Base-by-base conservation (phyloP, 2,888 invertebrate genomes). In the Aricia artaxerxes region DNA sequence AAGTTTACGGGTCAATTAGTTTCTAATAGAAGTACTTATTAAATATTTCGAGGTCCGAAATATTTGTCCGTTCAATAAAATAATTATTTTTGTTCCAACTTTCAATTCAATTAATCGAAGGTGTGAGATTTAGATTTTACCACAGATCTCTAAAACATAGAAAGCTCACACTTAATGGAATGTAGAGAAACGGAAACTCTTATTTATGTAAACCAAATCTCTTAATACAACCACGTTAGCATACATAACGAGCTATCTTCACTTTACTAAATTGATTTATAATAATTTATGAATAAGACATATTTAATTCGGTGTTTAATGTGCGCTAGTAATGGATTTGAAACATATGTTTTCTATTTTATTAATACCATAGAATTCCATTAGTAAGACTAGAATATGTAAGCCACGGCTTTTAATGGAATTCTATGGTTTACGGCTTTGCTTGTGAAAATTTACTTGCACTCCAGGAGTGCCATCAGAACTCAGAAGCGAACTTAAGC, bases 221-320 rank as follows among this genome's bases (percentile, higher is more conserved):
- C 53, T 53, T 75, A 44, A 75, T 76, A 53, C 76, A 7, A n/a
- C 53, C 5, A 35, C 57, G 16, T 76, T 13, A n/a, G 35, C 76
- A 76, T 35, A 76, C 49, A 35, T 57, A 76, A 49, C 69, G 16
- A 38, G 13, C 4, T 69, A 35, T 69, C 69, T 69, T 69, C 35
- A 69, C 69, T 69, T 69, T 69, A 69, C 69, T 11, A 57, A 57
- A 57, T 53, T 57, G 13, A 53, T 76, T 31, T 76, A 76, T 76
- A 76, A 49, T 73, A 75, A 49, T 76, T 76, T 76, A 76, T 76
- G 24, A 76, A 31, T 53, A 49, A 76, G 11, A 53, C 24, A 76
- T 76, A 57, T 57, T 57, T 76, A 35, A 76, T 76, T 76, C 76
- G 35, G 31, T 76, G 24, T 35, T 53, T 76, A 57, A 76, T 57